Conservation (phyloP, 2,888 invertebrate species). For the Perizoma affinitatum region DNA sequence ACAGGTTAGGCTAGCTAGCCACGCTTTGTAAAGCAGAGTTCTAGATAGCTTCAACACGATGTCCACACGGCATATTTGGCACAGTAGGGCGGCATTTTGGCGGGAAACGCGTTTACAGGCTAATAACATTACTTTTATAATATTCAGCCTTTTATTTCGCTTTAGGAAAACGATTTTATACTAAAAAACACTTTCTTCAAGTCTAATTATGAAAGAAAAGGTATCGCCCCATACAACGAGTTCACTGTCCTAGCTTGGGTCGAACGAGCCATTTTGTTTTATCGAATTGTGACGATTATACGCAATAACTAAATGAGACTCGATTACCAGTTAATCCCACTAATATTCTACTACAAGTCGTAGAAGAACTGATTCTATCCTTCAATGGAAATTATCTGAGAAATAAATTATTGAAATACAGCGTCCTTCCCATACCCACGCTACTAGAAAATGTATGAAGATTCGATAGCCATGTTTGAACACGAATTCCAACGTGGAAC, state of each 20-base stretch:
- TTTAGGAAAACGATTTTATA: slow-evolving; percentile 38
- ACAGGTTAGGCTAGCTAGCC: slow-evolving; percentile 61
- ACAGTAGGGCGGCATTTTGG: slow-evolving; percentile 79
- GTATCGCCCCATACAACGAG: slow-evolving; percentile 79
- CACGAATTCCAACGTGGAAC: slow-evolving; percentile 82
- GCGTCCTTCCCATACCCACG: slow-evolving; percentile 81
- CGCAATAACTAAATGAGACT: slow-evolving; percentile 77
- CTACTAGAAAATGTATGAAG: slow-evolving; percentile 78
- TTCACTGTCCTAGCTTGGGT: slow-evolving; percentile 83
- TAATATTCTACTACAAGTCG: slow-evolving; percentile 72
- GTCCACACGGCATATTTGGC: slow-evolving; percentile 54
- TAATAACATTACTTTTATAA: slow-evolving; percentile 32
- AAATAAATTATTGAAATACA: slow-evolving; percentile 82
- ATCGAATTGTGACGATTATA: slow-evolving; percentile 81
- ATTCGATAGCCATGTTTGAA: slow-evolving; percentile 83
- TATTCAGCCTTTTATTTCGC: slow-evolving; percentile 34
- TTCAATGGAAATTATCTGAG: slow-evolving; percentile 78
- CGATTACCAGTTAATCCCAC: slow-evolving; percentile 74
- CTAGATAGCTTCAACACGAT: slow-evolving; percentile 57
- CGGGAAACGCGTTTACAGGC: slow-evolving; percentile 73
- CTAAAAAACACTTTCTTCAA: slow-evolving; percentile 41
- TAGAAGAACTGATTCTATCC: slow-evolving; percentile 78
- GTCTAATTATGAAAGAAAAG: slow-evolving; percentile 58
- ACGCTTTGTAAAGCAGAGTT: slow-evolving; percentile 50
- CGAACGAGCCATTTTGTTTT: slow-evolving; percentile 85